phyloP scores from a whole-genome alignment of 2,113 vertebrate species.

The Bostrychus sinensis region DNA sequence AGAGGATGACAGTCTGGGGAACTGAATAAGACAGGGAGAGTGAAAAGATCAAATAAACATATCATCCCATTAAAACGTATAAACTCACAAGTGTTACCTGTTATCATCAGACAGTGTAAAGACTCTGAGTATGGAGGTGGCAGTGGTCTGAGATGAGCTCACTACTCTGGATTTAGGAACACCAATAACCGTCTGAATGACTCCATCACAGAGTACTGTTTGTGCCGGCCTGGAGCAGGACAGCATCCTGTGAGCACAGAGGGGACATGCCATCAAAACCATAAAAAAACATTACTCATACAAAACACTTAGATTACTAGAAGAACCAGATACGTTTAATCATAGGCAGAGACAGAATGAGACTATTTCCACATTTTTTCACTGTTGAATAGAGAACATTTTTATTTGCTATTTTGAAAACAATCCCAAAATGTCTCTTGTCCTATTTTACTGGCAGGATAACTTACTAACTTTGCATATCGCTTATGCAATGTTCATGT shows the following conservation, averaged over 20 bases:
- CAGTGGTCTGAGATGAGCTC: conserved; percentile 26
- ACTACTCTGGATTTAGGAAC: conserved; percentile 60
- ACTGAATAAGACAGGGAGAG: background rate
- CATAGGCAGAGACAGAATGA: too few species aligned
- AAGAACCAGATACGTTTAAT: too few species aligned
- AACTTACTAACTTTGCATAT: too few species aligned
- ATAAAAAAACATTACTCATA: background rate
- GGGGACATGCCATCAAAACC: background rate
- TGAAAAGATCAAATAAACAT: background rate
- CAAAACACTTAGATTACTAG: background rate
- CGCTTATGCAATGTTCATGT: too few species aligned
- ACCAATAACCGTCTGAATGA: conserved; percentile 49
- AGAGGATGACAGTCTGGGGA: conserved; percentile 32
- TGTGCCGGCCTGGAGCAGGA: conserved; percentile 55
- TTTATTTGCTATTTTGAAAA: too few species aligned
- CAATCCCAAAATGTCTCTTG: too few species aligned
- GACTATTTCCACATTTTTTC: too few species aligned
- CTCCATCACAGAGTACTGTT: conserved; percentile 35
- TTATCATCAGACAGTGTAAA: conserved; percentile 44
- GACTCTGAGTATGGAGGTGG: conserved; percentile 53
- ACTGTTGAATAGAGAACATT: too few species aligned
- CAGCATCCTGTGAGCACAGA: conserved; percentile 49
- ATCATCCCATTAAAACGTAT: too few species aligned
- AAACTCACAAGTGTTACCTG: conserved; percentile 53
- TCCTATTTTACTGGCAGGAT: too few species aligned